Conservation (phyloP, 2,888 invertebrate genomes). For the Branchinecta sandiegonensis region DNA sequence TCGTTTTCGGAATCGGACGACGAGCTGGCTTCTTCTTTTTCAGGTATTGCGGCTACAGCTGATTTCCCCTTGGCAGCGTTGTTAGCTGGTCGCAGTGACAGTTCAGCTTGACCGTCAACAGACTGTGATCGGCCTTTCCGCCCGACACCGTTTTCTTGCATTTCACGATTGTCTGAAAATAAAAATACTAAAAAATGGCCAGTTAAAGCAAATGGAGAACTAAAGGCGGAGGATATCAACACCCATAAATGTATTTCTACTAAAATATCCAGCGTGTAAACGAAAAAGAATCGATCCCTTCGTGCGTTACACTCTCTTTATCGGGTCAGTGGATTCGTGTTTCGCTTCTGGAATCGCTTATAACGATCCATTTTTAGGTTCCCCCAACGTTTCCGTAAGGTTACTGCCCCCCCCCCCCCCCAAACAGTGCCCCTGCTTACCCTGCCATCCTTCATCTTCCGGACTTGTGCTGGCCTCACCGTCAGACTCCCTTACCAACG, state of each 20-base stretch:
- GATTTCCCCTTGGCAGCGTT: neutral
- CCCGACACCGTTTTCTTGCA: neutral
- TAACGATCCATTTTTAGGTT: too few species aligned
- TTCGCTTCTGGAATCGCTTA: too few species aligned
- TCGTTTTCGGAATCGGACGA: constrained; percentile 10
- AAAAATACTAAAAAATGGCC: neutral
- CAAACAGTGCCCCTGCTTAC: neutral
- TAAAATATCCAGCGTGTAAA: too few species aligned
- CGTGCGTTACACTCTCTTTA: too few species aligned
- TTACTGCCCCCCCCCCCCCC: neutral
- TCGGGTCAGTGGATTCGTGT: too few species aligned
- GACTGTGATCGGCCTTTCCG: neutral
- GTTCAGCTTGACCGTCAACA: neutral
- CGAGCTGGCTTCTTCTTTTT: neutral
- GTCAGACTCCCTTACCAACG: neutral
- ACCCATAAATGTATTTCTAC: neutral
- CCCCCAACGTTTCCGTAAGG: neutral
- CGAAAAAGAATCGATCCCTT: too few species aligned
- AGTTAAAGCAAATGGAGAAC: neutral
- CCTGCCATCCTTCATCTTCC: neutral
- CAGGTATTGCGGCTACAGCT: constrained; percentile 1
- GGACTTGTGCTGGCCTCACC: constrained; percentile 10
- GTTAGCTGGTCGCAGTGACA: constrained; percentile 12
- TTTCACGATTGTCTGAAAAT: neutral
- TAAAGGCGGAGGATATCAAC: neutral